These are phyloP conservation scores for Parelbella ahira DNA, from an alignment of 2,888 invertebrate species.

Conservation along the genomic window DNA sequence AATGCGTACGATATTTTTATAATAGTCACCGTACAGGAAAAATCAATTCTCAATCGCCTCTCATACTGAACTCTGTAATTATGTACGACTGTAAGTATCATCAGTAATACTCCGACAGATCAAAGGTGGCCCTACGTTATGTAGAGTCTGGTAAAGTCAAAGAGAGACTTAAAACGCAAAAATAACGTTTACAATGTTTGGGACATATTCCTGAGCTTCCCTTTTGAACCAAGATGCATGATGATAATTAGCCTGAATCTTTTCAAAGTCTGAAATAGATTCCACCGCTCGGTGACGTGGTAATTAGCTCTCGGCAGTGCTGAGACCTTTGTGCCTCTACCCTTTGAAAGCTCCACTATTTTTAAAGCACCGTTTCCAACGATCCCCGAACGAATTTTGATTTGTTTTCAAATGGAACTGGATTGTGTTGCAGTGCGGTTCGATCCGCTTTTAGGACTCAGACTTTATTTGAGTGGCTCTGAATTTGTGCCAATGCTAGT, in stretches of 20 bases:
- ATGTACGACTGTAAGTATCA: too few species aligned
- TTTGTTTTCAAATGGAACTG: conserved; percentile 21
- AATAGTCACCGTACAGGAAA: too few species aligned
- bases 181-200: conserved; percentile 21
- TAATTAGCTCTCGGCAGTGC: conserved; percentile 31
- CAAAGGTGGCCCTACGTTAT: conserved; percentile 7
- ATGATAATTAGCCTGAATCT: conserved; percentile 35
- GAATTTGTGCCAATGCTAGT: conserved; percentile 20
- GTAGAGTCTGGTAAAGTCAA: not conserved
- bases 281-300: conserved; percentile 16
- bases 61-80: too few species aligned
- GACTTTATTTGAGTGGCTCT: conserved; percentile 7
- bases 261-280: conserved; percentile 21
- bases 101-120: conserved; percentile 7
- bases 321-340: conserved; percentile 29
- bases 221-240: conserved; percentile 21
- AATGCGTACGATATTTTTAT: too few species aligned
- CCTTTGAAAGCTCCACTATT: conserved; percentile 28
- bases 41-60: too few species aligned
- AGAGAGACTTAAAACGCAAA: conserved; percentile 14
- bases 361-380: conserved; percentile 24
- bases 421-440: conserved; percentile 22
- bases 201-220: conserved; percentile 2
- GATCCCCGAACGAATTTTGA: conserved; percentile 19
- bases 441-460: conserved; percentile 11